Evolutionary conservation across 2,797 vertebrate genomes (phyloP), one percentile per base, ranked within the genome.

Genomic region (Oreonectes daqikongensis): DNA sequence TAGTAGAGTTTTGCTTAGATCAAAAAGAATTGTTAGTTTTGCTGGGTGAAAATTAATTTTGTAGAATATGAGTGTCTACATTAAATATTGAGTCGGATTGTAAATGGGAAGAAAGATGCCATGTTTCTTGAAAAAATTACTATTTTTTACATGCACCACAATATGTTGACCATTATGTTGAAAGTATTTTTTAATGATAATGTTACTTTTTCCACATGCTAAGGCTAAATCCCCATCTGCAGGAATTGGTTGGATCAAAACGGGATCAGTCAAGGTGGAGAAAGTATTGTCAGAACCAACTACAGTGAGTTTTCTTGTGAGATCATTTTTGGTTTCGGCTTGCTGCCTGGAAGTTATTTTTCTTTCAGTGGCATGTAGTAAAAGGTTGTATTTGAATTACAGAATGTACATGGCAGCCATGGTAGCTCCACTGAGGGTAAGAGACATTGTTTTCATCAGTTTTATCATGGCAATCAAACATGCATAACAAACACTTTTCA

Each of bases 361-460:
- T 5, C 30, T 55, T 8, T 40, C 5, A 50, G 12, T 50, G 18
- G 7, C 18, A 2, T 61, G 1, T 30, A 64, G 60, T 35, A 75
- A n/a, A 10, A 35, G 14, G 70, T 40, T 6, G 32, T 73, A 2
- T 82, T 42, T 82, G 18, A 65, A 72, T 84, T 84, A 46, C 71
- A 84, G 82, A 79, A 50, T 35, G 80, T 80, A 50, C 68, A 75
- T 26, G 28, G 63, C 17, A 69, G 78, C 66, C 78, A 57, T 28
- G 24, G 24, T 28, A 57, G 32, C 52, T 48, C 68, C 24, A 68
- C 38, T 65, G 79, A 80, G 46, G 83, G 83, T 84, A 80, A 78
- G 78, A 46, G 20, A 0, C 30, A 4, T 72, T 30, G 7, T 65
- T 63, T 22, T 42, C 3, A 20, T 48, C 0, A 26, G 28, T 64